phyloP scores from a whole-genome alignment of 92 coral and sea anemone genomes.

The Pocillopora meandrina region DNA sequence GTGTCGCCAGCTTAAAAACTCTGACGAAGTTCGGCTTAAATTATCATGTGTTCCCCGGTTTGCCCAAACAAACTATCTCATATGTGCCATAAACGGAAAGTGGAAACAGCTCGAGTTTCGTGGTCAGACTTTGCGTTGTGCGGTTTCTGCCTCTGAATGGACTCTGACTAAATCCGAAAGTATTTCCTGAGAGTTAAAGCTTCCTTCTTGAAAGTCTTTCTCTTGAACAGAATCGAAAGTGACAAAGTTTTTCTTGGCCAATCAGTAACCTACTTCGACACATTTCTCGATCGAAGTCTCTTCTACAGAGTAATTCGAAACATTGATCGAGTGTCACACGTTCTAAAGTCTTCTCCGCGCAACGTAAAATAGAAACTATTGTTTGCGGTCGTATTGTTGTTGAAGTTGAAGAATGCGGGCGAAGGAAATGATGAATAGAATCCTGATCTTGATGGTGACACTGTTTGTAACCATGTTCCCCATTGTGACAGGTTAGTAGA shows the following conservation, averaged over 20 bases:
- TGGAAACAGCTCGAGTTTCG: constrained; percentile 1
- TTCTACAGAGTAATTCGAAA: background rate
- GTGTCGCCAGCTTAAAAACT: constrained; percentile 10
- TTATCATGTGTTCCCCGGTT: background rate
- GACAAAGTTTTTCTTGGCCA: no score
- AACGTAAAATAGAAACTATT: constrained; percentile 14
- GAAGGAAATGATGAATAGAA: background rate
- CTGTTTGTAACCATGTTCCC: constrained; percentile 25
- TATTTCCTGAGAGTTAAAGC: background rate
- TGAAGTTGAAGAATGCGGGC: constrained; percentile 30
- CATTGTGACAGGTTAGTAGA: constrained; percentile 42
- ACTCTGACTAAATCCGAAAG: no score
- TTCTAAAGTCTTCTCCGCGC: background rate
- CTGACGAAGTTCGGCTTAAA: constrained; percentile 8
- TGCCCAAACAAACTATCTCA: background rate
- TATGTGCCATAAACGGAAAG: background rate
- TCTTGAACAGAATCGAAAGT: background rate
- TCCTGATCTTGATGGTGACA: background rate
- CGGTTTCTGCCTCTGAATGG: background rate
- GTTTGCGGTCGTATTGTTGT: constrained; percentile 33
- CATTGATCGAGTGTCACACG: background rate
- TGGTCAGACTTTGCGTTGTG: background rate
- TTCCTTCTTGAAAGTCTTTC: background rate
- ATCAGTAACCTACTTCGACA: no score
- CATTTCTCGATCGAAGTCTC: background rate